A percentile compares a stretch with the other conserved stretches of the same genome.
These are phyloP conservation scores for Pampus argenteus DNA, from an alignment of 2,797 vertebrate genomes.

Conservation along the genomic window DNA sequence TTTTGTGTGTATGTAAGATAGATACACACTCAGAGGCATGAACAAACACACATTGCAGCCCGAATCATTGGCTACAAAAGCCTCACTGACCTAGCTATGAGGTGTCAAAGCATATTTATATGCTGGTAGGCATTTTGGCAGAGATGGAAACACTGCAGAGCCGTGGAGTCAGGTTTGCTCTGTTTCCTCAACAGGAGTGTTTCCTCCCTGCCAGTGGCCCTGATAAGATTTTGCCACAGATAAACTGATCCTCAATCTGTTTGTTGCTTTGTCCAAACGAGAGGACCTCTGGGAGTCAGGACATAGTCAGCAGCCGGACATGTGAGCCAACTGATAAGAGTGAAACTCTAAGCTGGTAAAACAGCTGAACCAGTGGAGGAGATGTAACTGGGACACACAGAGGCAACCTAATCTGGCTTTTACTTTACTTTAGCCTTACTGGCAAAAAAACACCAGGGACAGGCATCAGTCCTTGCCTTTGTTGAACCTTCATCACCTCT, in stretches of 20 bases:
- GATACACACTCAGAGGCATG: neutral
- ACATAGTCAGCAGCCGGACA: slow-evolving; percentile 51
- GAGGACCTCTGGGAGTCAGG: slow-evolving; percentile 46
- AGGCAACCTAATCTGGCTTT: slow-evolving; percentile 70
- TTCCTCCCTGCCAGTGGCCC: slow-evolving; percentile 38
- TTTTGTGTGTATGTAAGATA: neutral
- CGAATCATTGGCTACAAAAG: neutral
- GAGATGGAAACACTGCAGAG: slow-evolving; percentile 9
- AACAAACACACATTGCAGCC: neutral
- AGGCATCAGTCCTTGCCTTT: slow-evolving; percentile 56
- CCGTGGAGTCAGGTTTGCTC: slow-evolving; percentile 7
- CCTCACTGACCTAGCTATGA: neutral
- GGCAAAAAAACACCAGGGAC: slow-evolving; percentile 54
- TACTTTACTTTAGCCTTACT: slow-evolving; percentile 61
- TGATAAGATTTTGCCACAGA: slow-evolving; percentile 55
- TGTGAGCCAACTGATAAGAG: slow-evolving; percentile 76
- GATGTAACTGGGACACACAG: slow-evolving; percentile 49
- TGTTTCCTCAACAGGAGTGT: slow-evolving; percentile 27
- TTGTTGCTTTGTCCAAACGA: slow-evolving; percentile 19
- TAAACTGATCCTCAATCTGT: slow-evolving; percentile 48
- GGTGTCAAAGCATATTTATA: neutral
- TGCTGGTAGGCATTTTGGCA: slow-evolving; percentile 1
- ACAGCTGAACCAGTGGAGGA: slow-evolving; percentile 52
- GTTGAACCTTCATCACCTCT: slow-evolving; percentile 56
- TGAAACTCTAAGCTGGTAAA: slow-evolving; percentile 79